phyloP scores from a whole-genome alignment of 2,113 vertebrate genomes.

The Tupaia tana region DNA sequence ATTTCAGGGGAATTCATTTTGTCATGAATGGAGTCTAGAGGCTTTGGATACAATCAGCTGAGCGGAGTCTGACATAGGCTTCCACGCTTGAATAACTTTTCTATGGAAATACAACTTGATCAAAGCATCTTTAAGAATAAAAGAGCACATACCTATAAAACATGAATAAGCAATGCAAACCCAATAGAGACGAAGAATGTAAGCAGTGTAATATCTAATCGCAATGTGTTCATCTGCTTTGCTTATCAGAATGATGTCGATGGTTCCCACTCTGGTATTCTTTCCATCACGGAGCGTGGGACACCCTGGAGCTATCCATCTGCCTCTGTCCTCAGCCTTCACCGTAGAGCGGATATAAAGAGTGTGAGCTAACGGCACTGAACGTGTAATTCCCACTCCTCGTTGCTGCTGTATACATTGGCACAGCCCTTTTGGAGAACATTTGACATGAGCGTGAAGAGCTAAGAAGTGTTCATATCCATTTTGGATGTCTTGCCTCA shows the following conservation, averaged over 20 bases:
- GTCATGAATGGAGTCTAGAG: conserved; percentile 17
- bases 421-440: background rate
- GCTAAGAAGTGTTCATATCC: background rate
- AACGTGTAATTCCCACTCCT: background rate
- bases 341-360: background rate
- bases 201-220: background rate
- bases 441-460: background rate
- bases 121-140: conserved; percentile 68
- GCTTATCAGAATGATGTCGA: conserved; percentile 39
- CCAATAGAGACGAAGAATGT: conserved; percentile 46
- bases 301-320: background rate
- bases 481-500: background rate
- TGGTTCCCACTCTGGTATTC: background rate
- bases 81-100: conserved; percentile 56
- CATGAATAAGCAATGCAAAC: conserved; percentile 36
- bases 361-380: background rate
- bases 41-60: conserved; percentile 42
- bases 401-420: background rate
- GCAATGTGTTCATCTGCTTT: conserved; percentile 11
- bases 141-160: conserved; percentile 42
- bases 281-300: background rate
- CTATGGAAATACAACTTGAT: conserved; percentile 62
- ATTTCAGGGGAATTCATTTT: conserved; percentile 54
- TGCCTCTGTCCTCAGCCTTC: background rate
- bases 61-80: conserved; percentile 61